These are phyloP conservation scores for Battus philenor DNA, from an alignment of 1,140 invertebrate genomes.

Conservation along the genomic window DNA sequence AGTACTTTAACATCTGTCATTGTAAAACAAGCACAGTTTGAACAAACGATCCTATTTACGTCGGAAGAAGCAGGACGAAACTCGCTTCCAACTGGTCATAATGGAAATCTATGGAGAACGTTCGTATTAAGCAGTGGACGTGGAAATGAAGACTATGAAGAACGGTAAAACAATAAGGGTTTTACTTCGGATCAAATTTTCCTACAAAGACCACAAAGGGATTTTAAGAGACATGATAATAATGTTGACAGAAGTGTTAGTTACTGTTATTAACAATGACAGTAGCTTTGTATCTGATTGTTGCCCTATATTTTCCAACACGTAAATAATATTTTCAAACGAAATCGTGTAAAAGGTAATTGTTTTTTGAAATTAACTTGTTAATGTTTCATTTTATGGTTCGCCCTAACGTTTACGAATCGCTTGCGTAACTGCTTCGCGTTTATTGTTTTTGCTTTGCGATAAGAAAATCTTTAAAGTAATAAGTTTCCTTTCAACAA, in stretches of 20 bases:
- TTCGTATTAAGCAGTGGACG: no score
- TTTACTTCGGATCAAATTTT: no score
- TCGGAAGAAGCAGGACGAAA: no score
- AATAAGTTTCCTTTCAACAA: not conserved
- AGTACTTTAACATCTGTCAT: no score
- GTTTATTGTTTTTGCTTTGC: conserved; percentile 21
- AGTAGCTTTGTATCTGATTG: conserved; percentile 35
- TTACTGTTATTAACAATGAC: conserved; percentile 32
- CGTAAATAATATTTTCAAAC: conserved; percentile 27
- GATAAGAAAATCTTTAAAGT: conserved; percentile 17
- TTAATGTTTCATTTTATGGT: conserved; percentile 30
- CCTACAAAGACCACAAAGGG: no score
- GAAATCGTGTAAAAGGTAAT: conserved; percentile 32
- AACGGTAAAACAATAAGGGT: no score
- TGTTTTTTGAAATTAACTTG: conserved; percentile 50
- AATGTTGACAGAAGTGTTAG: not conserved
- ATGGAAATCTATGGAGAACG: no score
- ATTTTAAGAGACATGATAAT: no score
- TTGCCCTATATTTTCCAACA: conserved; percentile 36
- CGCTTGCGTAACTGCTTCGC: conserved; percentile 20
- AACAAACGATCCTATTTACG: no score
- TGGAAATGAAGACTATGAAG: no score
- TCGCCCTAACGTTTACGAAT: conserved; percentile 15
- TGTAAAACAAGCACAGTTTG: no score
- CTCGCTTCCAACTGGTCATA: no score